These are phyloP conservation scores for Dastarcus helophoroides DNA, from an alignment of 2,888 invertebrate genomes.

Conservation along the genomic window DNA sequence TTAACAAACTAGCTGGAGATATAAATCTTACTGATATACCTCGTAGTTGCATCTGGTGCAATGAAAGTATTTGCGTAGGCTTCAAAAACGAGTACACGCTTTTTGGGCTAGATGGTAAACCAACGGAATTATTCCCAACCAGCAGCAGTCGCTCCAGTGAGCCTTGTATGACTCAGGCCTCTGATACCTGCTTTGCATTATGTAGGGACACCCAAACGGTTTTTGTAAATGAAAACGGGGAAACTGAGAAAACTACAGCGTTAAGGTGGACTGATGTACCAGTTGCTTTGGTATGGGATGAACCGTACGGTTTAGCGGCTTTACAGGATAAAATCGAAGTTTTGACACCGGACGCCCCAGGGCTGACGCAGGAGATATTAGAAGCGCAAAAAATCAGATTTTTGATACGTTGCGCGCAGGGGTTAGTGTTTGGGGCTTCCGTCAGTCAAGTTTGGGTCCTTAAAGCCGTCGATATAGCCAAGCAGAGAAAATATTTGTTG, in stretches of 20 bases:
- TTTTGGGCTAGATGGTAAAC: slow-evolving; percentile 41
- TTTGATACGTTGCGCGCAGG: slow-evolving; percentile 62
- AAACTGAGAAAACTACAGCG: slow-evolving; percentile 56
- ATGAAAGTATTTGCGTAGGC: slow-evolving; percentile 77
- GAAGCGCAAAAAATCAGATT: slow-evolving; percentile 43
- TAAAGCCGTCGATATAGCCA: slow-evolving; percentile 64
- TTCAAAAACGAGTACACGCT: slow-evolving; percentile 39
- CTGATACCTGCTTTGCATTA: slow-evolving; percentile 65
- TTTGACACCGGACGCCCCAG: slow-evolving; percentile 9
- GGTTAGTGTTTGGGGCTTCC: slow-evolving; percentile 78
- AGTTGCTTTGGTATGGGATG: slow-evolving; percentile 72
- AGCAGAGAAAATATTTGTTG: slow-evolving; percentile 74
- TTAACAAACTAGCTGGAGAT: slow-evolving; percentile 59
- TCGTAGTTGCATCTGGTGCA: slow-evolving; percentile 69
- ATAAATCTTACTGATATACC: slow-evolving; percentile 72
- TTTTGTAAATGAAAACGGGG: slow-evolving; percentile 65
- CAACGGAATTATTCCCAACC: slow-evolving; percentile 76
- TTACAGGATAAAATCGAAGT: slow-evolving; percentile 46
- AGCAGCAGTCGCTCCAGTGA: slow-evolving; percentile 68
- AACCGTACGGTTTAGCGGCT: slow-evolving; percentile 83
- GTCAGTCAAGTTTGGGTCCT: slow-evolving; percentile 83
- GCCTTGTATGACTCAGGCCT: slow-evolving; percentile 69
- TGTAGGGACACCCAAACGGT: slow-evolving; percentile 82
- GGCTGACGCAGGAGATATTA: slow-evolving; percentile 4
- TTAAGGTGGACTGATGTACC: slow-evolving; percentile 75